Conservation (phyloP, 2,888 invertebrate genomes). For the Pterostichus madidus region DNA sequence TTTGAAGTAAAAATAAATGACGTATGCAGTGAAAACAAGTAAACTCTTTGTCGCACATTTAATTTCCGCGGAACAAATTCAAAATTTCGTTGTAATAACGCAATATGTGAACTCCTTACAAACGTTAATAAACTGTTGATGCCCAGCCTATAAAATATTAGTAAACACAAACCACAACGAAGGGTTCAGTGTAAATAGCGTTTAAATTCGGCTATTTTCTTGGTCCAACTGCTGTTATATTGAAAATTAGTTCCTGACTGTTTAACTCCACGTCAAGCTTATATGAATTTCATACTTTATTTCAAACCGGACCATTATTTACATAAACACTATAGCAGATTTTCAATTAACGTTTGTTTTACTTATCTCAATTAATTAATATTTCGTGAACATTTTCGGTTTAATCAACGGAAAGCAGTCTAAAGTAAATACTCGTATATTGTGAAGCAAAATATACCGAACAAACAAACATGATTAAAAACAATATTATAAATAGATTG, state of each 20-base stretch:
- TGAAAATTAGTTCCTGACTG: not conserved
- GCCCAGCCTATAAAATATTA: not conserved
- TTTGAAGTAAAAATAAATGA: no score
- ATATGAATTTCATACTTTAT: constrained; percentile 9
- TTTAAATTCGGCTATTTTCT: not conserved
- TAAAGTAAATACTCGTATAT: no score
- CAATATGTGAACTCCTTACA: not conserved
- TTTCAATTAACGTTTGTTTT: not conserved
- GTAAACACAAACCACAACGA: not conserved
- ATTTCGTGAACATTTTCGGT: not conserved
- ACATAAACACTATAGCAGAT: not conserved
- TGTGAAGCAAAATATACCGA: no score
- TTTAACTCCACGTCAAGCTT: not conserved
- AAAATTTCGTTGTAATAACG: constrained; percentile 4
- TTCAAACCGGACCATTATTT: not conserved
- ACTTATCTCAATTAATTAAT: not conserved
- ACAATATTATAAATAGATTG: no score
- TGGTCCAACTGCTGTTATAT: not conserved
- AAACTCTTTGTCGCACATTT: not conserved
- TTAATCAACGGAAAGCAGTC: no score
- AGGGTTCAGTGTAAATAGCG: not conserved
- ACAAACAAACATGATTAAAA: no score
- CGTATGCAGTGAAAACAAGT: no score
- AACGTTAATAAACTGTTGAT: not conserved
- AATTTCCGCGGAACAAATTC: not conserved